Evolutionary conservation across 2,113 vertebrate genomes (phyloP).

Genomic region (Chaetorhynchus papuensis): DNA sequence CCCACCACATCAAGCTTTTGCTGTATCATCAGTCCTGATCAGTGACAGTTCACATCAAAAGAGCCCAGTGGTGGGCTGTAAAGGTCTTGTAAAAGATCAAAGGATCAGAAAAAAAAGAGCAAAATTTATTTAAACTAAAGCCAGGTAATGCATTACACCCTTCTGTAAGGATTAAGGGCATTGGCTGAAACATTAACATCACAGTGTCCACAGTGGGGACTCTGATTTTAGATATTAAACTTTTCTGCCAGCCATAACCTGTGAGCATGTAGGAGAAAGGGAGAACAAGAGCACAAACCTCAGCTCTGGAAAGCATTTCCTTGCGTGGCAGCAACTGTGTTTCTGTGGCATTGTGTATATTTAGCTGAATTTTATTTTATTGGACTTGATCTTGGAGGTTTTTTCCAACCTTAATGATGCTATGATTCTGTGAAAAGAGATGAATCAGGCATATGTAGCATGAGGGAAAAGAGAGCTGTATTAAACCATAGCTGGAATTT

Average conservation of each 20-base stretch:
- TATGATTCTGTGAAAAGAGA: background rate
- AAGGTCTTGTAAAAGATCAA: background rate
- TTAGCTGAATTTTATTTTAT: background rate
- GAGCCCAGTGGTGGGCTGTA: background rate
- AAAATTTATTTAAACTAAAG: background rate
- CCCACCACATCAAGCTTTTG: background rate
- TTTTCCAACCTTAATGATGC: background rate
- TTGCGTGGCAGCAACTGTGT: background rate
- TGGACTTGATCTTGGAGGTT: background rate
- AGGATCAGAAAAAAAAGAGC: background rate
- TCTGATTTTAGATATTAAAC: background rate
- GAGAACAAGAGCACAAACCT: background rate
- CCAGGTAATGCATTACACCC: background rate
- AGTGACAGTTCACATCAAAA: background rate
- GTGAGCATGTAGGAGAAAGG: background rate
- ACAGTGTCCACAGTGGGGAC: background rate
- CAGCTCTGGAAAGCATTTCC: background rate
- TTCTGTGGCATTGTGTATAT: background rate
- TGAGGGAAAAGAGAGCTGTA: background rate
- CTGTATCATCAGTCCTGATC: background rate
- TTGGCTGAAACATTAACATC: background rate
- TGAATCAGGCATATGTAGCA: background rate
- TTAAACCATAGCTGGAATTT: background rate
- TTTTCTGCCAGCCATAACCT: background rate
- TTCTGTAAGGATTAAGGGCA: background rate